These are phyloP conservation scores for Blastobasis lacticolella DNA, from an alignment of 2,888 invertebrate genomes.

Conservation along the genomic window DNA sequence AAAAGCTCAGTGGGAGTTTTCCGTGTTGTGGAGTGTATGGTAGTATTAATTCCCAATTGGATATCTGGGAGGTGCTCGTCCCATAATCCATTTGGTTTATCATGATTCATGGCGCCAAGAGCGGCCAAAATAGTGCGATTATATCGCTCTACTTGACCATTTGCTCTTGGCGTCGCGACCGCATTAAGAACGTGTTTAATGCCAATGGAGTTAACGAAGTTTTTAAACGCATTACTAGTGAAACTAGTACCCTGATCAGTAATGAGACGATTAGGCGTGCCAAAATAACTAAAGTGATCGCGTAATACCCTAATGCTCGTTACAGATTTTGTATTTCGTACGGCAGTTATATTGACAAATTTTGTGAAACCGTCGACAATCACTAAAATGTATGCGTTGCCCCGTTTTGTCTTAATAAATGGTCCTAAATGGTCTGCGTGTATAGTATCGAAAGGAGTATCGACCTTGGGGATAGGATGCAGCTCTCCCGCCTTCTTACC, in stretches of 20 bases:
- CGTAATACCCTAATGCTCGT: background rate
- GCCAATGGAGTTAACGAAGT: background rate
- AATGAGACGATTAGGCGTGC: background rate
- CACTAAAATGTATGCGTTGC: conserved; percentile 28
- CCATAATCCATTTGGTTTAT: no score
- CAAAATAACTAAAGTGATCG: background rate
- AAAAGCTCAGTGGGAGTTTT: no score
- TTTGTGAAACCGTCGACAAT: conserved; percentile 36
- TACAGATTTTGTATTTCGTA: background rate
- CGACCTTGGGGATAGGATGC: conserved; percentile 29
- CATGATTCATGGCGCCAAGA: no score
- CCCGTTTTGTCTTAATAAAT: conserved; percentile 23
- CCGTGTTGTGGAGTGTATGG: no score
- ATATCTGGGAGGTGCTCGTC: no score
- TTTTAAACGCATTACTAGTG: background rate
- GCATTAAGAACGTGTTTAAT: background rate
- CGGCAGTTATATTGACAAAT: conserved; percentile 13
- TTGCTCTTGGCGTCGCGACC: background rate
- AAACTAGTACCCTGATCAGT: background rate
- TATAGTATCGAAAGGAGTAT: conserved; percentile 31
- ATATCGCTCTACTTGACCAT: background rate
- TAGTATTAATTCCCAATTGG: no score
- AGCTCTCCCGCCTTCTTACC: no score
- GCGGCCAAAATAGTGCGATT: no score
- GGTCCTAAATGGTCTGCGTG: conserved; percentile 43